phyloP scores from a whole-genome alignment of 2,888 invertebrate species.

The Ornithoptera alexandrae region DNA sequence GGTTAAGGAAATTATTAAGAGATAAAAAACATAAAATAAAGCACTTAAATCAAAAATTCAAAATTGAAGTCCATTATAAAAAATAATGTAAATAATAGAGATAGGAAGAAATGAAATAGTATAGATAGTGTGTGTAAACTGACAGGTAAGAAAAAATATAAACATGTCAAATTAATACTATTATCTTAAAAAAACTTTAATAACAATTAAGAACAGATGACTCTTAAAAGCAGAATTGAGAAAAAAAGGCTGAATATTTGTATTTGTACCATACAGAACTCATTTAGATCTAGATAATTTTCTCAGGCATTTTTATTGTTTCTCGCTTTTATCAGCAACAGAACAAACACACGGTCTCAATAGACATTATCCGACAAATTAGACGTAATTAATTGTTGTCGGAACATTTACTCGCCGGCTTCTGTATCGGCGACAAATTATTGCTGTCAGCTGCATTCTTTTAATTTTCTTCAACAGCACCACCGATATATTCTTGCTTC shows the following conservation, averaged over 20 bases:
- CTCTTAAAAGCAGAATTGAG: background rate
- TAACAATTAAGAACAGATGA: too few relatives aligned
- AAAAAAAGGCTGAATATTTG: background rate
- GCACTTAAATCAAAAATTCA: too few relatives aligned
- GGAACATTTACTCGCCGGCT: constrained; percentile 44
- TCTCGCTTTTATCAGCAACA: constrained; percentile 38
- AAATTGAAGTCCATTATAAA: too few relatives aligned
- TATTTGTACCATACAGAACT: constrained; percentile 26
- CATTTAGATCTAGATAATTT: constrained; percentile 40
- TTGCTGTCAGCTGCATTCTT: constrained; percentile 50
- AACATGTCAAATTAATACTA: too few relatives aligned
- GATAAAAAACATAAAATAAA: background rate
- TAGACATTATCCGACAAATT: constrained; percentile 42
- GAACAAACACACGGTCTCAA: constrained; percentile 37
- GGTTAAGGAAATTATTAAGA: background rate
- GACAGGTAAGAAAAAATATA: too few relatives aligned
- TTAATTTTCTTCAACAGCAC: constrained; percentile 29
- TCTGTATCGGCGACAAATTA: constrained; percentile 50
- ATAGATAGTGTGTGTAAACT: too few relatives aligned
- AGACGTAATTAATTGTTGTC: constrained; percentile 49
- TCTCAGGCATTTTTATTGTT: constrained; percentile 48
- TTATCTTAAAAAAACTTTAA: too few relatives aligned
- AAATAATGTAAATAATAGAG: too few relatives aligned
- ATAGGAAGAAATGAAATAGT: too few relatives aligned
- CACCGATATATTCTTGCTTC: constrained; percentile 9